Conservation (phyloP, 2,797 vertebrate species). For the Pseudochirops cupreus region DNA sequence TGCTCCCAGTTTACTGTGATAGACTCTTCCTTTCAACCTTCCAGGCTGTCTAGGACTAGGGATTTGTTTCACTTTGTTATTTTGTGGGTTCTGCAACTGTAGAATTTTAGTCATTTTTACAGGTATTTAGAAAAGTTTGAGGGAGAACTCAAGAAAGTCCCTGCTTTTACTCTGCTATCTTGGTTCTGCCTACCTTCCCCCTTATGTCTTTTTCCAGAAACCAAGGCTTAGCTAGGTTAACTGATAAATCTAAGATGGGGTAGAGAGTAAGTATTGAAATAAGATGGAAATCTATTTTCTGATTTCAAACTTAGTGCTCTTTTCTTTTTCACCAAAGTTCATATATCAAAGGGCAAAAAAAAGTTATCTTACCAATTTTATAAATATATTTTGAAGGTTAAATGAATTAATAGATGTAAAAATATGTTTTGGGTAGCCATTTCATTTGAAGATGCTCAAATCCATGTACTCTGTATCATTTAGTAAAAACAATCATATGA, state of each 20-base stretch:
- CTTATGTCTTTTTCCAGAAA: not conserved
- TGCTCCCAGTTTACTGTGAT: too few species aligned
- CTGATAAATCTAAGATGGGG: not conserved
- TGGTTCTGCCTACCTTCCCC: too few species aligned
- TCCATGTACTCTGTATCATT: not conserved
- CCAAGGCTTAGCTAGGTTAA: not conserved
- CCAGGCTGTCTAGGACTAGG: too few species aligned
- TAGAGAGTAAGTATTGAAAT: not conserved
- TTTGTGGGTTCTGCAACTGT: too few species aligned
- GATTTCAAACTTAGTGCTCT: slow-evolving; percentile 1
- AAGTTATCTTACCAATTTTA: slow-evolving; percentile 21
- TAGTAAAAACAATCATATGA: slow-evolving; percentile 3
- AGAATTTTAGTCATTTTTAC: too few species aligned
- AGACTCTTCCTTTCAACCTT: too few species aligned
- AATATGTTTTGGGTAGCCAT: slow-evolving; percentile 8
- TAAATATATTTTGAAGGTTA: slow-evolving; percentile 49
- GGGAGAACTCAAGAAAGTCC: too few species aligned
- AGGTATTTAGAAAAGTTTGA: too few species aligned
- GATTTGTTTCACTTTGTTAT: too few species aligned
- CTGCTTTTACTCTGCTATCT: too few species aligned
- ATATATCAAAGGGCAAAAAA: slow-evolving; percentile 10
- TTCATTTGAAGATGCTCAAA: not conserved
- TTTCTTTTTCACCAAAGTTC: slow-evolving; percentile 25
- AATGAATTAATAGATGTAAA: slow-evolving; percentile 49
- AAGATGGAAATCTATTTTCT: not conserved